These are phyloP conservation scores for Acestrorhynchus altus DNA, from an alignment of 2,797 vertebrate species.

Conservation along the genomic window DNA sequence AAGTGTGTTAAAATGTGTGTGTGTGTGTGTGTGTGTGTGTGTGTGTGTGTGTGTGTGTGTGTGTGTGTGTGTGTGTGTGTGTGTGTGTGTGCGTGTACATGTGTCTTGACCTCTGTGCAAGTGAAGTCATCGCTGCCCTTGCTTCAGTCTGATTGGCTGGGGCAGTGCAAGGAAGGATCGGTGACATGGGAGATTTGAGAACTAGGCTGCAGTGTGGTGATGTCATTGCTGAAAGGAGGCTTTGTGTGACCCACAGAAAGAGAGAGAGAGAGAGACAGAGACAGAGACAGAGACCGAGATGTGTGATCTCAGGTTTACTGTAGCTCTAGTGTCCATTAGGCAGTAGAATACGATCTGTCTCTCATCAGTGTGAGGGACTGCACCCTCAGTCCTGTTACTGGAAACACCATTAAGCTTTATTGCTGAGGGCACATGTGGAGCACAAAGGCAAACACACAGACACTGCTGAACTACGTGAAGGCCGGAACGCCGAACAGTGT, in stretches of 20 bases:
- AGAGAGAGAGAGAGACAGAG: constrained; percentile 42
- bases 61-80: constrained; percentile 15
- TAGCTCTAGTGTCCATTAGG: constrained; percentile 50
- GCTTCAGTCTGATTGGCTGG: constrained; percentile 64
- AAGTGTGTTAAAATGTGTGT: too few relatives aligned
- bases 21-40: too few relatives aligned
- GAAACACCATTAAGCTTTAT: constrained; percentile 52
- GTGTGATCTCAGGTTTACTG: constrained; percentile 50
- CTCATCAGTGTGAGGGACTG: constrained; percentile 43
- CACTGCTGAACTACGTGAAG: neutral
- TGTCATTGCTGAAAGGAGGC: constrained; percentile 78
- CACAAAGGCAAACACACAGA: constrained; percentile 26
- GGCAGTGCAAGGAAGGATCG: constrained; percentile 61
- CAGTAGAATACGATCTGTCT: constrained; percentile 55
- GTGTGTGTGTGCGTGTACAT: constrained; percentile 5
- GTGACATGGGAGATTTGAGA: constrained; percentile 69
- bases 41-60: too few relatives aligned
- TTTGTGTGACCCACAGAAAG: constrained; percentile 55
- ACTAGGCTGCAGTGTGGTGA: constrained; percentile 78
- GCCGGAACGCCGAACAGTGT: neutral
- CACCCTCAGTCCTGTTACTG: constrained; percentile 49
- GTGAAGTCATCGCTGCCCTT: constrained; percentile 45
- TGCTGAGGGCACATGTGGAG: constrained; percentile 33
- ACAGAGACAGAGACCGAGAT: constrained; percentile 33
- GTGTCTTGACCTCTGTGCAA: constrained; percentile 17